Conservation (phyloP, 2,113 vertebrate species). For the Piprites chloris region DNA sequence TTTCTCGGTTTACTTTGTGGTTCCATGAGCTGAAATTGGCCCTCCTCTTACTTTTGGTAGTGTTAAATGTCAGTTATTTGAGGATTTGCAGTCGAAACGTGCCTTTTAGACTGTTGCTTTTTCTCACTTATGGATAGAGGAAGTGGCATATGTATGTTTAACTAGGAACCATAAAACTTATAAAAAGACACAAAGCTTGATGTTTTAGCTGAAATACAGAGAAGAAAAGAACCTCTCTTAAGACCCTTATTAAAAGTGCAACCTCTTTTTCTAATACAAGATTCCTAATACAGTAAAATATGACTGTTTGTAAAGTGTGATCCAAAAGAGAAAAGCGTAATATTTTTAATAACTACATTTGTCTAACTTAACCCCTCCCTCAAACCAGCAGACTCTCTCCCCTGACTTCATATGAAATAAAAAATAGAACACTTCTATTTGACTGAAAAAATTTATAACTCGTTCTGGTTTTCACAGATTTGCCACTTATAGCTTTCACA, state of each 20-base stretch:
- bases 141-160: conserved; percentile 27
- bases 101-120: neutral
- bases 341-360: neutral
- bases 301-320: neutral
- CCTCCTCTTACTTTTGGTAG: neutral
- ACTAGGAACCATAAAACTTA: neutral
- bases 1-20: neutral
- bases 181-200: neutral
- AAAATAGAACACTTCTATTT: neutral
- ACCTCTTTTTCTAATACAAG: neutral
- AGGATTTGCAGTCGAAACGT: neutral
- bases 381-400: neutral
- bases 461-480: neutral
- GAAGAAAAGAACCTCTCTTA: neutral
- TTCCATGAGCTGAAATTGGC: neutral
- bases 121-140: neutral
- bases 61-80: conserved; percentile 12
- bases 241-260: neutral
- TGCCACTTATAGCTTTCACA: neutral
- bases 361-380: neutral
- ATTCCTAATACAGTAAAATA: neutral
- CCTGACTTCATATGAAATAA: neutral
- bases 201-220: neutral
- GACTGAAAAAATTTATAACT: neutral
- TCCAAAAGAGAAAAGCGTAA: neutral